Evolutionary conservation across 2,797 vertebrate species (phyloP).

Genomic region (Amblyopsis hoosieri): DNA sequence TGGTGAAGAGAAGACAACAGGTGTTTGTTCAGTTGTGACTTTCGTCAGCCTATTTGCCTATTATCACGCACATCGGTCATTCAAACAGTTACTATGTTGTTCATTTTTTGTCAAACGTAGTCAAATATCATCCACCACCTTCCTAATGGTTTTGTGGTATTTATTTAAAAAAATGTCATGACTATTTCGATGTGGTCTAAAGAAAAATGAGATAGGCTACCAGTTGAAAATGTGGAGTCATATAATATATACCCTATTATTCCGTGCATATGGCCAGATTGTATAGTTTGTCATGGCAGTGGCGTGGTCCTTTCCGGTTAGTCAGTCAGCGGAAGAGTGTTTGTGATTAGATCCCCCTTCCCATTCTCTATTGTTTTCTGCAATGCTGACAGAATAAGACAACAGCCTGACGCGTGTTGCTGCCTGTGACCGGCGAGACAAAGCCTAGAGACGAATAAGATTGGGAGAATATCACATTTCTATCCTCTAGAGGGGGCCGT

Average conservation of each 20-base stretch:
- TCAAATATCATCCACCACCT: not conserved
- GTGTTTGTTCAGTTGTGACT: constrained; percentile 22
- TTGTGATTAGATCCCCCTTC: constrained; percentile 41
- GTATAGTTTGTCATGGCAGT: constrained; percentile 18
- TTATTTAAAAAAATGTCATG: not conserved
- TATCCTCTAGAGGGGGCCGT: constrained; percentile 53
- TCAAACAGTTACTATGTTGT: too few relatives aligned
- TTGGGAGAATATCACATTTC: constrained; percentile 18
- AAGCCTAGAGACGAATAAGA: constrained; percentile 10
- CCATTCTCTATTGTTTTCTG: constrained; percentile 60
- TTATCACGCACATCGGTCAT: constrained; percentile 12
- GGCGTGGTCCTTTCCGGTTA: constrained; percentile 35
- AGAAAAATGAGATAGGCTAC: not conserved
- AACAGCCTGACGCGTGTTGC: constrained; percentile 33
- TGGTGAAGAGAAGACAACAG: constrained; percentile 53
- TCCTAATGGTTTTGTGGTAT: not conserved
- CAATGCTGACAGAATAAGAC: constrained; percentile 43
- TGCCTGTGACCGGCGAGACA: not conserved
- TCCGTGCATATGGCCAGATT: not conserved
- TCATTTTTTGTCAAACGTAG: too few relatives aligned
- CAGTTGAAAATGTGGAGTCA: too few relatives aligned
- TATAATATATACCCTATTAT: too few relatives aligned
- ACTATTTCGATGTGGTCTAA: not conserved
- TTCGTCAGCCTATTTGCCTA: constrained; percentile 22
- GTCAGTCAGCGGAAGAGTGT: constrained; percentile 38